phyloP scores from a whole-genome alignment of 1,140 invertebrate species.

The Drosophila mayri region DNA sequence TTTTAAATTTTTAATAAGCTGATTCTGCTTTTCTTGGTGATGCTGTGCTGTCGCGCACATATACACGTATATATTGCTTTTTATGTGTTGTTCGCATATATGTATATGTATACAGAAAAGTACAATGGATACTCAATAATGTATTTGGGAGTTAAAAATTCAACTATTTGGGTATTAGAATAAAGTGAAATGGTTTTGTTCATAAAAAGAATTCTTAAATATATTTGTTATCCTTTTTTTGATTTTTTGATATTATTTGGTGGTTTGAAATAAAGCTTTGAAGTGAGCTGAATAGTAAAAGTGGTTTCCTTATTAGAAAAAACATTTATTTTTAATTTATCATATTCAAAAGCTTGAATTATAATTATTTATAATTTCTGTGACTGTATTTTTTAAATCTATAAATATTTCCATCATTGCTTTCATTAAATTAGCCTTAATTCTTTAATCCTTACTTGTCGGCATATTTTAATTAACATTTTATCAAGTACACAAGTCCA shows the following conservation, averaged over 20 bases:
- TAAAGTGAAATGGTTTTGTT: not conserved
- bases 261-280: not conserved
- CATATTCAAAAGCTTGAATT: not conserved
- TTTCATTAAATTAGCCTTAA: not conserved
- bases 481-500: slow-evolving; percentile 11
- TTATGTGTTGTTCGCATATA: slow-evolving; percentile 45
- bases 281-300: not conserved
- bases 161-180: not conserved
- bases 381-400: not conserved
- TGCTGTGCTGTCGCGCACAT: slow-evolving; percentile 17
- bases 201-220: not conserved
- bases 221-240: not conserved
- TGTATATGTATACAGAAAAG: slow-evolving; percentile 17
- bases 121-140: not conserved
- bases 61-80: slow-evolving; percentile 59
- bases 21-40: slow-evolving; percentile 20
- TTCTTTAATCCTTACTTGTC: not conserved
- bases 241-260: too few species aligned
- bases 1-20: slow-evolving; percentile 79
- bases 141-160: not conserved
- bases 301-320: too few species aligned
- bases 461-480: slow-evolving; percentile 5
- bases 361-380: not conserved
- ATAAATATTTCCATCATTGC: not conserved
- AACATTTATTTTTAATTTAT: too few species aligned